phyloP scores from a whole-genome alignment of 2,113 vertebrate genomes.

The Amphilophus citrinellus region DNA sequence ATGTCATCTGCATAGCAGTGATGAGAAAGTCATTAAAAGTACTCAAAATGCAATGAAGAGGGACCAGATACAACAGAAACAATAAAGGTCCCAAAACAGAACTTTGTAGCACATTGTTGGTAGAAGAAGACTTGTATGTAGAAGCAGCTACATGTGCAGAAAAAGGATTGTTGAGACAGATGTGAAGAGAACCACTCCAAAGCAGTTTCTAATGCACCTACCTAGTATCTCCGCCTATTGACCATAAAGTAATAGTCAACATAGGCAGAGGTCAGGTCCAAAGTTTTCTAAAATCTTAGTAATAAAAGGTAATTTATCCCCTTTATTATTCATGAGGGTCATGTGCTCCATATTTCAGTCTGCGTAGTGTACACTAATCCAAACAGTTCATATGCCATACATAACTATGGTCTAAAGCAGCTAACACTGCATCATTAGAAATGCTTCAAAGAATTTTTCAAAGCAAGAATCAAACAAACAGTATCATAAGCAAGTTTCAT shows the following conservation, averaged over 20 bases:
- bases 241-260: too few species aligned
- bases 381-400: neutral
- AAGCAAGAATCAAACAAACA: constrained; percentile 43
- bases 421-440: neutral
- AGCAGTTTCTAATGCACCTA: too few species aligned
- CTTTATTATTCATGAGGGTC: neutral
- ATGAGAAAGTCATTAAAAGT: neutral
- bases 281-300: neutral
- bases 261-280: neutral
- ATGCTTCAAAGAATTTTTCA: constrained; percentile 25
- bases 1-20: neutral
- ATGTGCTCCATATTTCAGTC: neutral
- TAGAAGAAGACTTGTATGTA: too few species aligned
- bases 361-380: neutral
- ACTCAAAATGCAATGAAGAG: neutral
- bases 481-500: constrained; percentile 4
- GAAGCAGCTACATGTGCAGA: too few species aligned
- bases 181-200: too few species aligned
- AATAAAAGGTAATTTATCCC: neutral
- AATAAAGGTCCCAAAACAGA: neutral
- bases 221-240: too few species aligned
- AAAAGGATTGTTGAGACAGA: too few species aligned
- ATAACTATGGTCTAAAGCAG: neutral
- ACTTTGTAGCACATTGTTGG: neutral
- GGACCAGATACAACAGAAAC: neutral